A percentile compares a stretch with the other conserved stretches of the same genome.
phyloP scores from a whole-genome alignment of 2,113 vertebrate species.

The Tragelaphus strepsiceros region DNA sequence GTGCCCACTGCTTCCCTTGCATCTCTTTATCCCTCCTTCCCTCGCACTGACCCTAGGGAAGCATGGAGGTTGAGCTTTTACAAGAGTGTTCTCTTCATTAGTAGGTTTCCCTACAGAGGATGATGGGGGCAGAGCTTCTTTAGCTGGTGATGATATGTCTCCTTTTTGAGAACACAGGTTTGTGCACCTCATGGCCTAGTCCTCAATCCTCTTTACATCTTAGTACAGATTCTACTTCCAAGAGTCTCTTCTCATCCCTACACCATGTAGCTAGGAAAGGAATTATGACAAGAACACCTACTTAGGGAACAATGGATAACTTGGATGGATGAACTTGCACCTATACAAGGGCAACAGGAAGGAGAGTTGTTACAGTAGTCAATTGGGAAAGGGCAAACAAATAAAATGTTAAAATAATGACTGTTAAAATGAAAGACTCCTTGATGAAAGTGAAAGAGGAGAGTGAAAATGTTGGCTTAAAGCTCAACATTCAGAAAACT shows the following conservation, averaged over 20 bases:
- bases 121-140: neutral
- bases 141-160: neutral
- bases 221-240: neutral
- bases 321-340: neutral
- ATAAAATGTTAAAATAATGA: neutral
- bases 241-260: neutral
- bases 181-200: neutral
- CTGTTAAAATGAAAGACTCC: neutral
- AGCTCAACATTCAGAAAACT: neutral
- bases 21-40: neutral
- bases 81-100: neutral
- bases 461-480: neutral
- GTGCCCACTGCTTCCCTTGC: fast-evolving
- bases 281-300: neutral
- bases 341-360: neutral
- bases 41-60: too few relatives aligned
- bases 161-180: neutral
- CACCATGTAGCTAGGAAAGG: neutral
- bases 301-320: neutral
- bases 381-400: neutral
- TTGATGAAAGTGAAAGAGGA: neutral
- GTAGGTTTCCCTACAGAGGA: neutral
- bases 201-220: neutral
- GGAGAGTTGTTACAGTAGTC: neutral
- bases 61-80: neutral